phyloP scores from a whole-genome alignment of 2,113 vertebrate species.

The Gopherus flavomarginatus region DNA sequence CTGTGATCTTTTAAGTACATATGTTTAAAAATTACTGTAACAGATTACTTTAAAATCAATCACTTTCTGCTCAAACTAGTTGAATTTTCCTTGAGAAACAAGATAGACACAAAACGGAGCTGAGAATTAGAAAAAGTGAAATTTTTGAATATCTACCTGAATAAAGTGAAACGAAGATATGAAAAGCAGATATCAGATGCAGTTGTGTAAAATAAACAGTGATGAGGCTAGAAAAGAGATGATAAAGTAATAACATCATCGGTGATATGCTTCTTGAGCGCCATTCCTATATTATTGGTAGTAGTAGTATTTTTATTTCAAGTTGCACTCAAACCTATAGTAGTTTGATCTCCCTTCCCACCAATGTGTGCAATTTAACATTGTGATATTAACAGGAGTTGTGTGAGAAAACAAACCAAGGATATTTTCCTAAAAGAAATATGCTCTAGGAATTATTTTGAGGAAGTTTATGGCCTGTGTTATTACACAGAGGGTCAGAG shows the following conservation, averaged over 20 bases:
- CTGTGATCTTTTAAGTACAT: neutral
- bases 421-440: too few species aligned
- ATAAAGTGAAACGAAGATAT: conserved; percentile 30
- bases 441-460: too few species aligned
- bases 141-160: conserved; percentile 37
- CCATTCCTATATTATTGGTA: accelerated
- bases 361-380: neutral
- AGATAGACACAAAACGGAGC: conserved; percentile 6
- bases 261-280: neutral
- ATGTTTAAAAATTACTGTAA: neutral
- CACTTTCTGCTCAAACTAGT: neutral
- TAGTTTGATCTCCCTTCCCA: neutral
- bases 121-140: conserved; percentile 1
- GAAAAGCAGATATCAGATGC: conserved; percentile 66
- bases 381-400: neutral
- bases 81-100: neutral
- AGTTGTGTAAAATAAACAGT: conserved; percentile 46
- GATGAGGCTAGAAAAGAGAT: conserved; percentile 16
- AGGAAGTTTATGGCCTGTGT: too few species aligned
- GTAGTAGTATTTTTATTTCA: neutral
- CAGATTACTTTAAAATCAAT: neutral
- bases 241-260: neutral
- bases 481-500: too few species aligned
- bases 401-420: neutral
- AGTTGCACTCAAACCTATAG: neutral